Evolutionary conservation across 2,113 vertebrate species (phyloP).

Genomic region (Phocoena sinus): DNA sequence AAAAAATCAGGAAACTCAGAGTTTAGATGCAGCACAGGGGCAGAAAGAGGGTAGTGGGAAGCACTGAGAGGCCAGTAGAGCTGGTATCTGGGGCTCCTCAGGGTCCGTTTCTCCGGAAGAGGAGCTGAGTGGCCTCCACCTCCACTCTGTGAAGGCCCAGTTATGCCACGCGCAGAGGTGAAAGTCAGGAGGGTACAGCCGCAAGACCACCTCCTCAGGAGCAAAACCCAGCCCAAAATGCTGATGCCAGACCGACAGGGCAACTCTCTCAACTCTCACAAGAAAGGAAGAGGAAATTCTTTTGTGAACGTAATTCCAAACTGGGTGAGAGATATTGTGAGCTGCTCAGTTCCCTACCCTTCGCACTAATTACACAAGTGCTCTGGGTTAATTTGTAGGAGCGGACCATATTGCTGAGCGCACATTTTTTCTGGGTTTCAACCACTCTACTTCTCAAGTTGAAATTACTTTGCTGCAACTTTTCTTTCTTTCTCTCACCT

Average conservation of each 20-base stretch:
- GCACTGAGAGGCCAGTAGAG: not conserved
- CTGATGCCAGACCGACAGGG: not conserved
- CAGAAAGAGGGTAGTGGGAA: accelerated
- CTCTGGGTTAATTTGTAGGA: constrained; percentile 74
- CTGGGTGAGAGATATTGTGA: constrained; percentile 51
- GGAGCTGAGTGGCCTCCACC: not conserved
- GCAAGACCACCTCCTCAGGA: not conserved
- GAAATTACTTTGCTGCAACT: constrained; percentile 68
- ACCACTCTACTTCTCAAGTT: constrained; percentile 62
- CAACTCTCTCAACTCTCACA: not conserved
- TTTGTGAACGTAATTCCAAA: constrained; percentile 55
- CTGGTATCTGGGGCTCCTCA: not conserved
- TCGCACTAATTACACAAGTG: constrained; percentile 70
- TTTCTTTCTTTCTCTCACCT: constrained; percentile 59
- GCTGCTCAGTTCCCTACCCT: constrained; percentile 59
- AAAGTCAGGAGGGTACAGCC: not conserved
- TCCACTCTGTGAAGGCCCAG: not conserved
- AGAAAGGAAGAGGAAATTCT: constrained; percentile 27
- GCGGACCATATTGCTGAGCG: constrained; percentile 54
- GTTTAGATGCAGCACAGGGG: not conserved
- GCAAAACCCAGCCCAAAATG: not conserved
- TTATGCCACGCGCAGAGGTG: not conserved
- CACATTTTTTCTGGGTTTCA: constrained; percentile 52
- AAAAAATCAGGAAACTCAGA: not conserved
- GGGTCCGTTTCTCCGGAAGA: not conserved